Percentiles rank a stretch among this genome's conserved stretches.
These are phyloP conservation scores for Tetrapedia diversipes DNA, from an alignment of 2,888 invertebrate species.

Conservation along the genomic window DNA sequence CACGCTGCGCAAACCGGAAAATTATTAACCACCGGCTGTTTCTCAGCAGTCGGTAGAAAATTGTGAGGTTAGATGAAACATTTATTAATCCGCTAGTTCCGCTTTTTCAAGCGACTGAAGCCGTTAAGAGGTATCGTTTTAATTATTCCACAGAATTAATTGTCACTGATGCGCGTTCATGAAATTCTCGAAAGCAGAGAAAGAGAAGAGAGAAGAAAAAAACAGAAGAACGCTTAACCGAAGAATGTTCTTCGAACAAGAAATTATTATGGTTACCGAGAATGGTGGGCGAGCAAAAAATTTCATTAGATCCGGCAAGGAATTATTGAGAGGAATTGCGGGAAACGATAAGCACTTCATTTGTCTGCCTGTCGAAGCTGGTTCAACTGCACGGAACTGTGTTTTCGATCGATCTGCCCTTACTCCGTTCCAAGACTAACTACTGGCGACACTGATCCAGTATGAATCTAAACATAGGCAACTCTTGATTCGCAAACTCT, in stretches of 20 bases:
- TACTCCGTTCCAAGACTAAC: slow-evolving; percentile 17
- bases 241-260: slow-evolving; percentile 22
- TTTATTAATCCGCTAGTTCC: slow-evolving; percentile 7
- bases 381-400: slow-evolving; percentile 30
- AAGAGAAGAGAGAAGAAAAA: no score
- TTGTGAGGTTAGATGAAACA: not conserved
- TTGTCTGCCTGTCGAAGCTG: slow-evolving; percentile 47
- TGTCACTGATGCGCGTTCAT: slow-evolving; percentile 12
- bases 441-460: slow-evolving; percentile 32
- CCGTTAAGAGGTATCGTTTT: not conserved
- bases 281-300: slow-evolving; percentile 34
- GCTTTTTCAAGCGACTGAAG: slow-evolving; percentile 1
- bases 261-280: slow-evolving; percentile 37
- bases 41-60: not conserved
- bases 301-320: slow-evolving; percentile 34
- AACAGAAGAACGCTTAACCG: slow-evolving; percentile 10
- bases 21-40: not conserved
- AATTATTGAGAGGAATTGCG: slow-evolving; percentile 36
- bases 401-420: slow-evolving; percentile 5
- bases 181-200: slow-evolving; percentile 28
- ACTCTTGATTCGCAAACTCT: not conserved
- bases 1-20: not conserved
- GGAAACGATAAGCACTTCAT: slow-evolving; percentile 52
- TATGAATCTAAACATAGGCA: not conserved
- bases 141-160: slow-evolving; percentile 32